Evolutionary conservation across 2,113 vertebrate genomes (phyloP), one percentile per base, ranked within the genome.

Genomic region (Lophura nycthemera): DNA sequence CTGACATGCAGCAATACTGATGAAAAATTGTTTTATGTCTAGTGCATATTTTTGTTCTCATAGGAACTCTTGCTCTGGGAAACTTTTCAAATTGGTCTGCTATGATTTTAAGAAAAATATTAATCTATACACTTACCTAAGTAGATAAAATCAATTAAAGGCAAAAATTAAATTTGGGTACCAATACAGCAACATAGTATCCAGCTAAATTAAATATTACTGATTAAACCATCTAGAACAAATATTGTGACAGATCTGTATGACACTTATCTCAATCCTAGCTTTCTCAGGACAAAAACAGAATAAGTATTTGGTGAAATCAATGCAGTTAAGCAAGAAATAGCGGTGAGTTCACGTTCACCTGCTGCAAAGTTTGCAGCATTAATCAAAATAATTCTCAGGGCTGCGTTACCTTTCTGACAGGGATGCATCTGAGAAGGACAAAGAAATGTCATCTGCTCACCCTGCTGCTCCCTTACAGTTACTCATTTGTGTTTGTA

Each of bases 61-160:
- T 57, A 94, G 89, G 88, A 88, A 48, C 3, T 19, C 3, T 11
- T 32, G 30, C 45, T 72, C 57, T 83, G 12, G 40, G 52, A 57
- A 91, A 94, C 61, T 86, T 83, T 21, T 29, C 61, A 91, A 93
- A 91, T 57, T 52, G 32, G 43, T 59, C 76, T 1, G 3, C 82
- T 94, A 66, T 57, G 74, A 40, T 54, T 91, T 92, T 78, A 72
- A 72, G 71, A 52, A 92, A 89, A 95, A 91, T 52, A 77, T 86
- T 86, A 77, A 86, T 93, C 91, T 87, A 13, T 74, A 34, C 52
- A 48, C 59, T 88, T 93, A 89, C n/a, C 52, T 91, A 86, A 48
- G 60, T 75, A 89, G 92, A 92, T 80, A 87, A 95, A 92, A 82
- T 79, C 65, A 86, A 60, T 86, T 90, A 64, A 81, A 92, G 15